Percentiles rank a stretch among this genome's conserved stretches.
These are phyloP conservation scores for Macropus fuliginosus DNA, from an alignment of 2,797 vertebrate species.

Conservation along the genomic window DNA sequence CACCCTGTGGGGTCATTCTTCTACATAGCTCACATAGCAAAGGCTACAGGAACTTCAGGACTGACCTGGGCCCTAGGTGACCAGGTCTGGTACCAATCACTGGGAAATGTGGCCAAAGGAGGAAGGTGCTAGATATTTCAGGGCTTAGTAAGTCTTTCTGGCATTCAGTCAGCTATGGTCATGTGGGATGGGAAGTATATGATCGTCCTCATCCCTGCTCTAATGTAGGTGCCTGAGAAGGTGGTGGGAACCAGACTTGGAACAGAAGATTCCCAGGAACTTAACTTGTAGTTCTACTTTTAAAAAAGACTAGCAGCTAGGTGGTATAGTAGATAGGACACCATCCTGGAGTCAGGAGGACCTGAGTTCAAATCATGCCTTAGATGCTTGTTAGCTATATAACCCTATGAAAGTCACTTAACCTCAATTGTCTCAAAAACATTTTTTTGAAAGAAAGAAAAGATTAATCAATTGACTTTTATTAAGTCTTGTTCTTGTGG, in stretches of 20 bases:
- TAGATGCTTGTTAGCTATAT: neutral
- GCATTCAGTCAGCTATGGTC: neutral
- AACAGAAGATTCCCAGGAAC: neutral
- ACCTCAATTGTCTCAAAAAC: neutral
- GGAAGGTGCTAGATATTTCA: neutral
- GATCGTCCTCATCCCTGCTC: neutral
- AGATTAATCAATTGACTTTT: too few relatives aligned
- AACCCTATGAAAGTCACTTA: constrained; percentile 31
- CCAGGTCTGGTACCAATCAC: neutral
- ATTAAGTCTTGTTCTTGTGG: too few relatives aligned
- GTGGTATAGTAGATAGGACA: neutral
- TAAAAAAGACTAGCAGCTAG: neutral
- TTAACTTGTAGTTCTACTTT: neutral
- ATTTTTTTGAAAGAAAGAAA: too few relatives aligned
- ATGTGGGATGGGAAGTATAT: neutral
- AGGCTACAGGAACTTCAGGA: neutral
- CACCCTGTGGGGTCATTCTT: neutral
- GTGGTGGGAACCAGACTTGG: neutral
- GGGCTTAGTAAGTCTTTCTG: neutral
- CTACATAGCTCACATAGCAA: neutral
- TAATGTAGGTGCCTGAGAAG: neutral
- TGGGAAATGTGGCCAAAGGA: neutral
- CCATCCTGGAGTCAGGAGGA: neutral
- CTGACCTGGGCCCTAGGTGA: neutral
- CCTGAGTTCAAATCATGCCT: neutral